Evolutionary conservation across 2,888 invertebrate genomes (phyloP).

Genomic region (Morpho deidamia): DNA sequence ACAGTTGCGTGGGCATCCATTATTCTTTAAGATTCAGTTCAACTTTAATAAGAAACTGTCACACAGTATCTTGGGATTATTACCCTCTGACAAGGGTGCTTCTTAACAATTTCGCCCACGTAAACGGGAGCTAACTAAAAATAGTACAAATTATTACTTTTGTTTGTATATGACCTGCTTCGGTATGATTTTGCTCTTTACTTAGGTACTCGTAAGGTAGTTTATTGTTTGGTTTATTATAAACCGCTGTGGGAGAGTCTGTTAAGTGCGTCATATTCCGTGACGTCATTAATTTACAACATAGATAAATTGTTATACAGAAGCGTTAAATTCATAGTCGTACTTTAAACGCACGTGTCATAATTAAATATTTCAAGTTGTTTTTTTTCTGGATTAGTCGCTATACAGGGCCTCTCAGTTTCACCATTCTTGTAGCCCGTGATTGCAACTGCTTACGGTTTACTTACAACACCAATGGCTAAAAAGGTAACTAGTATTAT

Average conservation of each 20-base stretch:
- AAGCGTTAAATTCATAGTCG: not conserved
- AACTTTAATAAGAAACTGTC: constrained; percentile 1
- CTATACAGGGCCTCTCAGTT: no score
- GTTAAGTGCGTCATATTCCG: constrained; percentile 10
- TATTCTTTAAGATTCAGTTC: not conserved
- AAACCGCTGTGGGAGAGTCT: constrained; percentile 4
- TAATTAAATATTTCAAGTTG: no score
- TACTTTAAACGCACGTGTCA: no score
- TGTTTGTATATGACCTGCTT: not conserved
- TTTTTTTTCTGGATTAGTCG: no score
- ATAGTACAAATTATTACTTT: constrained; percentile 1
- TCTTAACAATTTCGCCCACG: constrained; percentile 4
- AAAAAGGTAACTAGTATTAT: no score
- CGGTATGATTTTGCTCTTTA: not conserved
- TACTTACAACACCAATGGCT: no score
- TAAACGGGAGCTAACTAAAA: not conserved
- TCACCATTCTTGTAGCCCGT: no score
- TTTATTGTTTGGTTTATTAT: not conserved
- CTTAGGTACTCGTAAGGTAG: not conserved
- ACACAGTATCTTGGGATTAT: not conserved
- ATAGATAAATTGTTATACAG: constrained; percentile 7
- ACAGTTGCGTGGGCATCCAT: not conserved
- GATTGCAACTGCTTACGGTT: no score
- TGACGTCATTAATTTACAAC: constrained; percentile 15
- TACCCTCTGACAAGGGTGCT: not conserved